Evolutionary conservation across 2,888 invertebrate genomes (phyloP).

Genomic region (Trachelus tabidus): DNA sequence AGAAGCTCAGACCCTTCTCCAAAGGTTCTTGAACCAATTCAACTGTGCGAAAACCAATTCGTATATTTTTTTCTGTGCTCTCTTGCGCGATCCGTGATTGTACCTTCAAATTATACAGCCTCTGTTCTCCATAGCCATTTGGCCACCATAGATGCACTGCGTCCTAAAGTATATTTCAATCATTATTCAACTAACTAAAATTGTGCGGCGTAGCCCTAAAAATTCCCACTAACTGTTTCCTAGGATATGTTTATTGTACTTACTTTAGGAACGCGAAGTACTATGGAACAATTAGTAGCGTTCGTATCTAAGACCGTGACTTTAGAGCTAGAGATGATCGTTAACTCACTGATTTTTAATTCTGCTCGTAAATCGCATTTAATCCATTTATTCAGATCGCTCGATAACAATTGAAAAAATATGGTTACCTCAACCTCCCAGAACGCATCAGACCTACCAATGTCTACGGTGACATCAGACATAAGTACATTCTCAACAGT

Average conservation of each 20-base stretch:
- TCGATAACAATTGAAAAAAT: constrained; percentile 54
- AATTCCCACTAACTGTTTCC: not conserved
- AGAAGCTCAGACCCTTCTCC: constrained; percentile 80
- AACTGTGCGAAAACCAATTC: constrained; percentile 87
- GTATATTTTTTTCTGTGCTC: constrained; percentile 68
- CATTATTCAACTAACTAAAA: constrained; percentile 5
- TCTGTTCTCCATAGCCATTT: constrained; percentile 87
- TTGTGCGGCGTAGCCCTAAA: too few species aligned
- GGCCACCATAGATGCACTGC: constrained; percentile 90
- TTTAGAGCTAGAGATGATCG: constrained; percentile 18
- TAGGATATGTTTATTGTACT: not conserved
- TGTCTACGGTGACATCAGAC: constrained; percentile 59
- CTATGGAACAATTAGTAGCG: constrained; percentile 22
- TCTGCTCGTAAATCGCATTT: constrained; percentile 23
- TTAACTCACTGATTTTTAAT: constrained; percentile 26
- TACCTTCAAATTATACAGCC: constrained; percentile 77
- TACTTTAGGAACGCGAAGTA: constrained; percentile 43
- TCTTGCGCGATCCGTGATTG: constrained; percentile 51
- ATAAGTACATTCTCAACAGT: constrained; percentile 62
- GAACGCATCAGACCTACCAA: constrained; percentile 46
- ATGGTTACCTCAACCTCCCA: constrained; percentile 67
- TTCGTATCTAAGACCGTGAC: constrained; percentile 14
- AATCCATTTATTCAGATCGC: constrained; percentile 1
- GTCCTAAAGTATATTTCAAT: constrained; percentile 54
- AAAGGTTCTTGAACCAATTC: constrained; percentile 82